These are phyloP conservation scores for Ceratotherium simum DNA, from an alignment of 2,113 vertebrate species.

Conservation along the genomic window DNA sequence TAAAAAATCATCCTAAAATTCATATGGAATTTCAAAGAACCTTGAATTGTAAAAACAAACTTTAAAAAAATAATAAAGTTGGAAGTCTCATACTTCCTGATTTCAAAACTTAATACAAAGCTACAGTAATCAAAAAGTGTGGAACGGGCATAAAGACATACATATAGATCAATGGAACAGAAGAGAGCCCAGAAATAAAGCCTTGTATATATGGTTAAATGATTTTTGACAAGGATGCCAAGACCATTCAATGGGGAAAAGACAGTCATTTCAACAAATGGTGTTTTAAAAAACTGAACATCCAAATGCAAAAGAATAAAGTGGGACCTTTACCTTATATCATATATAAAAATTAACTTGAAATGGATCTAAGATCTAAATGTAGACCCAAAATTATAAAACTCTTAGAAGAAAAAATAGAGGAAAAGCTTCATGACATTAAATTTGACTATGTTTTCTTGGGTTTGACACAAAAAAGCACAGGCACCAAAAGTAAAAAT, in stretches of 20 bases:
- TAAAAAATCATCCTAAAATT: neutral
- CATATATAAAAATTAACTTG: neutral
- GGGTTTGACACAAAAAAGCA: neutral
- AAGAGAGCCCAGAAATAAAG: neutral
- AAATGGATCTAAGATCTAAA: neutral
- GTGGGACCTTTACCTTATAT: neutral
- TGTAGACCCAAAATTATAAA: neutral
- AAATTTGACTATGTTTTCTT: neutral
- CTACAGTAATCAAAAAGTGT: neutral
- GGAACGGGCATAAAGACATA: neutral
- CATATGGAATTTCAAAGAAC: neutral
- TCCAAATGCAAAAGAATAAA: neutral
- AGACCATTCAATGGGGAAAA: neutral
- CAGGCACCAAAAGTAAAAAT: neutral
- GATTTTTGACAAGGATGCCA: neutral
- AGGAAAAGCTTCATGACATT: neutral
- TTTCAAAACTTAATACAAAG: neutral
- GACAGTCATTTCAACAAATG: neutral
- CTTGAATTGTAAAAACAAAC: neutral
- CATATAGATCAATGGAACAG: neutral
- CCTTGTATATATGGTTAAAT: neutral
- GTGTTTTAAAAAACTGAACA: neutral
- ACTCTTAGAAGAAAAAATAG: neutral
- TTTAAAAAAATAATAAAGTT: neutral
- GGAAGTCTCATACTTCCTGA: neutral